Base-by-base conservation (phyloP, 2,888 invertebrate genomes). In the Andricus curvator region DNA sequence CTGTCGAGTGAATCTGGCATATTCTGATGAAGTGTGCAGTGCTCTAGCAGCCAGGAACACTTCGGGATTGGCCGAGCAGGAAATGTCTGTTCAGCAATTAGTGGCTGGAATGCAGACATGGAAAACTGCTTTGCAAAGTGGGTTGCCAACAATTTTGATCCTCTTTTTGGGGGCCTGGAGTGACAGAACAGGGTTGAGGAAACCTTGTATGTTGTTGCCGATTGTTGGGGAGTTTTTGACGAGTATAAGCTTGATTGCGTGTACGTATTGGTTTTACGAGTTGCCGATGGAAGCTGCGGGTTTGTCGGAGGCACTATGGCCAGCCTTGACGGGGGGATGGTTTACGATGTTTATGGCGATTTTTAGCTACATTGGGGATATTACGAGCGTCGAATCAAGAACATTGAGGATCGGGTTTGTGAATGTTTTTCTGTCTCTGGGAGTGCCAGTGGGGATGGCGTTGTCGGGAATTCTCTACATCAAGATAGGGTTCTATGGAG, bases 281-380 rank as follows among this genome's bases (percentile, higher is more conserved):
- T 93, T 97, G 62, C 97, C 97, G 0, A 96, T 97, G 94, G 97
- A 97, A 93, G 96, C 95, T 3, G 96, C 96, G 22, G 97, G 96
- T 0, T 94, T 97, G 8, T 95, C 96, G 0, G 97, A 97, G 92
- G 96, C 96, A 0, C 94, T 97, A 84, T 97, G 97, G 92, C 97
- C 97, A 4, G 97, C 97, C 0, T 89, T 97, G 11, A 96, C 97
- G 1, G 96, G 97, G 15, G 97, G 97, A 13, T 97, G 97, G 97
- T 97, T 97, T 91, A 97, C 97, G 48, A 97, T 97, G 97, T 96
- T 97, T 88, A 97, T 97, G 97, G 97, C 97, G 29, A 96, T 97
- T 85, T 97, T 98, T 93, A 97, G 97, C 93, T 98, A 98, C 90
- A 96, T 98, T 81, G 97, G 96, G 2, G 97, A 98, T 90, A 96